phyloP scores from a whole-genome alignment of 2,797 vertebrate genomes.

The Halcyon leucocephala region DNA sequence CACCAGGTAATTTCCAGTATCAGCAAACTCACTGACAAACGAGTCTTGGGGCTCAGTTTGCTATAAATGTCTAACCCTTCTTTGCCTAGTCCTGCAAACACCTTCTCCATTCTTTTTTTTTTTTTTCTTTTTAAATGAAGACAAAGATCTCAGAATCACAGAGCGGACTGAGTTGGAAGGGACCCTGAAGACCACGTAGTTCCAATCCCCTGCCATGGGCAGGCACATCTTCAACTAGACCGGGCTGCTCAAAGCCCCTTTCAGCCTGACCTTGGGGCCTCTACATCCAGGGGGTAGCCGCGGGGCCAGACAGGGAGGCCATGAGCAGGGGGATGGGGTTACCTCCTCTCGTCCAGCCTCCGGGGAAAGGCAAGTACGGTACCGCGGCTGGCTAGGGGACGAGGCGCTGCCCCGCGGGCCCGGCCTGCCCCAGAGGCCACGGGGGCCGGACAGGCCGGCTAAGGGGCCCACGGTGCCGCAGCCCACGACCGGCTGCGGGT shows the following conservation, averaged over 20 bases:
- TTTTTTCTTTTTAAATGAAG: background rate
- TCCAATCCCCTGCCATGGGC: fast-evolving
- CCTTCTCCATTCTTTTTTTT: background rate
- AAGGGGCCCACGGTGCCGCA: background rate
- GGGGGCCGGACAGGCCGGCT: background rate
- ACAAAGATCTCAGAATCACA: background rate
- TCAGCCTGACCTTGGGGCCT: background rate
- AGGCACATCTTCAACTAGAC: background rate
- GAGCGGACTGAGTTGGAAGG: background rate
- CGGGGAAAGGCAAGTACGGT: background rate
- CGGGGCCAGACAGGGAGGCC: background rate
- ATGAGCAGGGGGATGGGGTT: background rate
- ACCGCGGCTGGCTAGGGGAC: too few relatives aligned
- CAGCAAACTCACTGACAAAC: background rate
- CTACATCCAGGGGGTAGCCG: background rate
- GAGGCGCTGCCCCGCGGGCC: background rate
- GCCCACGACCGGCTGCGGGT: background rate
- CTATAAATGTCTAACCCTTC: background rate
- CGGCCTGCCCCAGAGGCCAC: too few relatives aligned
- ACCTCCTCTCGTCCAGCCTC: background rate
- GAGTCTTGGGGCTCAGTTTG: background rate
- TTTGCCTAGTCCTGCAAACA: background rate
- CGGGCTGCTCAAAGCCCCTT: background rate
- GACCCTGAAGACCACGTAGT: background rate
- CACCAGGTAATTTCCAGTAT: background rate